Conservation (phyloP, 2,888 invertebrate genomes). For the Crematogaster levior region DNA sequence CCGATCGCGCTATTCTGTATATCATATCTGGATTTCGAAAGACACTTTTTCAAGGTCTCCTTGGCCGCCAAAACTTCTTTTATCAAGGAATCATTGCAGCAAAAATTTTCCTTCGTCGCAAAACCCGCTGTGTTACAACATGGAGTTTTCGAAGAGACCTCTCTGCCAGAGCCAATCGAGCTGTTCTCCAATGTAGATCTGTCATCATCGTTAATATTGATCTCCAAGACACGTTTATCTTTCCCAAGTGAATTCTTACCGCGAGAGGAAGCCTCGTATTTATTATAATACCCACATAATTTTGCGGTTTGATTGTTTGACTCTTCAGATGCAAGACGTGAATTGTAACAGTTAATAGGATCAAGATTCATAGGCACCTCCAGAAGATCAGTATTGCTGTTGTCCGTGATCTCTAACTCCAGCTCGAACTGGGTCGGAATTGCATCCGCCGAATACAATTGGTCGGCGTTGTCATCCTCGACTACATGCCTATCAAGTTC, state of each 20-base stretch:
- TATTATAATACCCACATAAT: not conserved
- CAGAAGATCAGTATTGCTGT: slow-evolving; percentile 69
- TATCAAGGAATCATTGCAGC: slow-evolving; percentile 79
- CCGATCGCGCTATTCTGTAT: slow-evolving; percentile 60
- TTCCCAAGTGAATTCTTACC: not conserved
- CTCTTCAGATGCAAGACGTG: not conserved
- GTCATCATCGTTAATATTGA: slow-evolving; percentile 32
- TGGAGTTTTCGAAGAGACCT: not conserved
- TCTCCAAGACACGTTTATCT: not conserved
- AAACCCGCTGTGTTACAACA: not conserved
- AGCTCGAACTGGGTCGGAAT: slow-evolving; percentile 82
- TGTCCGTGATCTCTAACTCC: slow-evolving; percentile 81
- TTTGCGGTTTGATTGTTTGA: not conserved
- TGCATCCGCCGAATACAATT: slow-evolving; percentile 76
- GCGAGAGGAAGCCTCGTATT: not conserved
- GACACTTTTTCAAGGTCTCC: slow-evolving; percentile 81
- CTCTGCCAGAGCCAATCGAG: not conserved
- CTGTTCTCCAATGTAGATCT: not conserved
- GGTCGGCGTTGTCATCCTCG: slow-evolving; percentile 47
- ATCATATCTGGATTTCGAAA: slow-evolving; percentile 68
- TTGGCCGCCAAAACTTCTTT: slow-evolving; percentile 84
- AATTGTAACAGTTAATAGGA: slow-evolving; percentile 1
- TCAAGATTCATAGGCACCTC: slow-evolving; percentile 67
- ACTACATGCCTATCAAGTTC: slow-evolving; percentile 59
- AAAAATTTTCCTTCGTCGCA: slow-evolving; percentile 37